Evolutionary conservation across 2,888 invertebrate genomes (phyloP).

Genomic region (Pegoplata infirma): DNA sequence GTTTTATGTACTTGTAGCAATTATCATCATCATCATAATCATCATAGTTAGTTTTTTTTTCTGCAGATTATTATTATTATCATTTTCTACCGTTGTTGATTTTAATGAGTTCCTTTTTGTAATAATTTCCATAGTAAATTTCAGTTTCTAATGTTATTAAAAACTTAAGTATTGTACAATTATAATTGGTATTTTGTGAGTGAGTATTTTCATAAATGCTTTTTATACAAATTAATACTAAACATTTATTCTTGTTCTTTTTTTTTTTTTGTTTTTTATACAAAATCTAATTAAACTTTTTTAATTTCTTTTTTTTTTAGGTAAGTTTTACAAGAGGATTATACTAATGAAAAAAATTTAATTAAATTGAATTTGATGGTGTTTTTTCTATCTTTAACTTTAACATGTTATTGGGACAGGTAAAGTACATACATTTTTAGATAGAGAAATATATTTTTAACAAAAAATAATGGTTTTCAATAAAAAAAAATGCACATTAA

Average conservation of each 20-base stretch:
- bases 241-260: too few relatives aligned
- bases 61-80: neutral
- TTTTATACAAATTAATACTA: conserved; percentile 37
- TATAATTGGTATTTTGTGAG: neutral
- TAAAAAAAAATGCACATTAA: too few relatives aligned
- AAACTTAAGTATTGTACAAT: neutral
- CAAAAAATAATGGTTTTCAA: too few relatives aligned
- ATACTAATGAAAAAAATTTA: neutral
- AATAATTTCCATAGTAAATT: conserved; percentile 26
- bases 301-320: conserved; percentile 46
- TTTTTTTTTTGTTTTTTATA: conserved; percentile 2
- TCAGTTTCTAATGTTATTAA: conserved; percentile 13
- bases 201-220: conserved; percentile 16
- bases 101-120: conserved; percentile 17
- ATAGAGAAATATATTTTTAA: too few relatives aligned
- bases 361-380: neutral
- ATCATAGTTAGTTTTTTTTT: too few relatives aligned
- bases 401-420: neutral
- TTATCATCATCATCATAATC: conserved; percentile 20
- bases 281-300: conserved; percentile 61
- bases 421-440: too few relatives aligned
- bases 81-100: neutral
- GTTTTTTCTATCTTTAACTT: too few relatives aligned
- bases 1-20: conserved; percentile 26
- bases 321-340: conserved; percentile 55